Evolutionary conservation across 2,113 vertebrate species (phyloP).

Genomic region (Pygoscelis adeliae): DNA sequence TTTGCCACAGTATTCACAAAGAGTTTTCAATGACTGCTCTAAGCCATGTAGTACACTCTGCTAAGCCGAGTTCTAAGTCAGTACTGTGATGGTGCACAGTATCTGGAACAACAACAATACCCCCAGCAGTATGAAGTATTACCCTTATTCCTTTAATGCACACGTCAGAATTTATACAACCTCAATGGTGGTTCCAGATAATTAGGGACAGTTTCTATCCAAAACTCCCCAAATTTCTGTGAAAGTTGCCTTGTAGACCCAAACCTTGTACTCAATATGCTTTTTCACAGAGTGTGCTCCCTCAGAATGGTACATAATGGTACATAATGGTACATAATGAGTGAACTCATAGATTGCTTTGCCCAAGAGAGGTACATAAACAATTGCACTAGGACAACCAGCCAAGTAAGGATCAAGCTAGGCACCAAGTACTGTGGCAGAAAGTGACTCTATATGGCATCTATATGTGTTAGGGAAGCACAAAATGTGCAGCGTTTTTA

Average conservation of each 20-base stretch:
- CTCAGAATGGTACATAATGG: neutral
- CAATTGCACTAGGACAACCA: neutral
- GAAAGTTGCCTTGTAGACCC: neutral
- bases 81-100: neutral
- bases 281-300: neutral
- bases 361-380: neutral
- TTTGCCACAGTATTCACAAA: conserved; percentile 38
- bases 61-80: neutral
- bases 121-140: neutral
- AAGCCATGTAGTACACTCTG: neutral
- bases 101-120: neutral
- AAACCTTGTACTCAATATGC: neutral
- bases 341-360: neutral
- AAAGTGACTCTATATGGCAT: neutral
- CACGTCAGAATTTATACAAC: neutral
- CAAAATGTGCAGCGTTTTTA: neutral
- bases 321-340: neutral
- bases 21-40: conserved; percentile 37
- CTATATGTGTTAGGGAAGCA: neutral
- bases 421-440: neutral
- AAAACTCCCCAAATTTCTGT: neutral
- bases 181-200: neutral
- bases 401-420: neutral
- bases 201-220: neutral
- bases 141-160: neutral